phyloP scores from a whole-genome alignment of 2,888 invertebrate genomes.

The Meloe dianella region DNA sequence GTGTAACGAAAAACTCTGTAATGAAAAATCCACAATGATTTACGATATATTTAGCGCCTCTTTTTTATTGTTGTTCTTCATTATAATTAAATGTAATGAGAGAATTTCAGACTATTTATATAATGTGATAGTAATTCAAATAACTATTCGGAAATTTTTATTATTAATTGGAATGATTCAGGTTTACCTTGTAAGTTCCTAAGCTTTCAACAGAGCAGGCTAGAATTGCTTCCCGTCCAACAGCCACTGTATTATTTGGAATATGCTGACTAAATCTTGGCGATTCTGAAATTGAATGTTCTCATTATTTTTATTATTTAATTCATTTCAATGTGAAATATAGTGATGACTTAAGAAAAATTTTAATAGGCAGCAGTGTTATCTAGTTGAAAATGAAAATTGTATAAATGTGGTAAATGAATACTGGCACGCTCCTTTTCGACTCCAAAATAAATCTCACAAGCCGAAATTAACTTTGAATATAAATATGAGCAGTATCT shows the following conservation, averaged over 20 bases:
- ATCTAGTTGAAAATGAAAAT: neutral
- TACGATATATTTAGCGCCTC: conserved; percentile 17
- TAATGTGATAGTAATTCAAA: neutral
- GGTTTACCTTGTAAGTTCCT: conserved; percentile 78
- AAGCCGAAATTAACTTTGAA: conserved; percentile 48
- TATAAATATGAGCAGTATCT: conserved; percentile 47
- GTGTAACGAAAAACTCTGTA: conserved; percentile 35
- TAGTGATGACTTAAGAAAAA: neutral
- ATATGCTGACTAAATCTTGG: conserved; percentile 85
- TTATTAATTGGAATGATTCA: neutral
- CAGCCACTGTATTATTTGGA: conserved; percentile 80
- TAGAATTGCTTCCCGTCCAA: conserved; percentile 83
- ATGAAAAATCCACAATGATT: conserved; percentile 36
- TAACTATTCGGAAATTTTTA: conserved; percentile 22
- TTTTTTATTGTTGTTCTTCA: conserved; percentile 13
- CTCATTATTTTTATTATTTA: neutral
- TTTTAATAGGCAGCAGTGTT: neutral
- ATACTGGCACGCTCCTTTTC: neutral
- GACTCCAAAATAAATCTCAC: conserved; percentile 41
- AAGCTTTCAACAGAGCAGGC: conserved; percentile 84
- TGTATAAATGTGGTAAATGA: neutral
- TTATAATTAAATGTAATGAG: conserved; percentile 15
- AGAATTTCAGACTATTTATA: neutral
- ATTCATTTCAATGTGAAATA: conserved; percentile 1
- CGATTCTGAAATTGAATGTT: conserved; percentile 64